phyloP scores from a whole-genome alignment of 1,140 invertebrate species.

The Spodoptera frugiperda region DNA sequence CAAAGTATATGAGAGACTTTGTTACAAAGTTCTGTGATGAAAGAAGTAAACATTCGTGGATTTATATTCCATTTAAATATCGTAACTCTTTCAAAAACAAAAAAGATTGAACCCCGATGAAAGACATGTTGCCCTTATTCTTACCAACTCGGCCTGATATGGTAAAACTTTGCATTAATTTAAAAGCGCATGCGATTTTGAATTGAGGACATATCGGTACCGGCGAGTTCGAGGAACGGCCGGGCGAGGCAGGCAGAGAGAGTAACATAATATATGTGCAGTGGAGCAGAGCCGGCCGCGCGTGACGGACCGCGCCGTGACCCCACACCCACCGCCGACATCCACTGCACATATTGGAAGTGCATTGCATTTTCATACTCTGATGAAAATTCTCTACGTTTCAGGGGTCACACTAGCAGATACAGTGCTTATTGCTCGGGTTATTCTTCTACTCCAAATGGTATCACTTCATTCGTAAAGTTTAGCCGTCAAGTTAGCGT shows the following conservation, averaged over 20 bases:
- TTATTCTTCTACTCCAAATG: too few relatives aligned
- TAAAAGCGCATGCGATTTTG: not conserved
- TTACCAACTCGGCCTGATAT: not conserved
- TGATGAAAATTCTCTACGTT: not conserved
- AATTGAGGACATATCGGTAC: slow-evolving; percentile 31
- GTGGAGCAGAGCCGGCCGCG: slow-evolving; percentile 16
- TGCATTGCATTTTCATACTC: not conserved
- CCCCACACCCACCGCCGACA: not conserved
- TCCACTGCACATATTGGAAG: not conserved
- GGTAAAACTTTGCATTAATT: not conserved
- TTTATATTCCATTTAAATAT: too few relatives aligned
- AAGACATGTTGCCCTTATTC: too few relatives aligned
- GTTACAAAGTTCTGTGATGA: too few relatives aligned
- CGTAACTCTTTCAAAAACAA: too few relatives aligned
- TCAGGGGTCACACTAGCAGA: not conserved
- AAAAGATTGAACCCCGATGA: too few relatives aligned
- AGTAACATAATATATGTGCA: slow-evolving; percentile 17
- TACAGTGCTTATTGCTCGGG: too few relatives aligned
- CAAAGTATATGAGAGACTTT: too few relatives aligned
- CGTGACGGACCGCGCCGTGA: slow-evolving; percentile 19
- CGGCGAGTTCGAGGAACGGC: slow-evolving; percentile 2
- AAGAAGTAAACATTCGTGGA: too few relatives aligned
- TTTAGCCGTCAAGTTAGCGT: too few relatives aligned
- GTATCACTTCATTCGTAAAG: too few relatives aligned
- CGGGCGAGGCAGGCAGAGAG: not conserved